Evolutionary conservation across 2,113 vertebrate genomes (phyloP).

Genomic region (Mesocricetus auratus): DNA sequence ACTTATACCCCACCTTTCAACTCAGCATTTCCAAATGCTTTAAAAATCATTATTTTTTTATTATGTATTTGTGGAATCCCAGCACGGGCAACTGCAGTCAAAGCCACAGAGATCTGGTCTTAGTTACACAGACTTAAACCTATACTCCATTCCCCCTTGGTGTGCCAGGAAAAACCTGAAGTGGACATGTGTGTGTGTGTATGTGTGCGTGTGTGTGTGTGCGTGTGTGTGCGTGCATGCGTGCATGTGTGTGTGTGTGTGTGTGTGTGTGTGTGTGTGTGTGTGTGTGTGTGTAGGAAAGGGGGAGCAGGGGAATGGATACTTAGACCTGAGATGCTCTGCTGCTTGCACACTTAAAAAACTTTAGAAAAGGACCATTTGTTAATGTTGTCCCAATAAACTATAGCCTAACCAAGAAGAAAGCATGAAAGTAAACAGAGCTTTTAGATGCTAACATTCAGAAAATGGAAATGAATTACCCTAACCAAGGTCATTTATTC

Average conservation of each 20-base stretch:
- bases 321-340: not conserved
- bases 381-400: not conserved
- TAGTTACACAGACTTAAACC: conserved; percentile 52
- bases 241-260: no score
- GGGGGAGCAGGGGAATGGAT: not conserved
- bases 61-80: conserved; percentile 84
- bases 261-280: not conserved
- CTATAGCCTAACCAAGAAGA: conserved; percentile 23
- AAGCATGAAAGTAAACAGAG: conserved; percentile 13
- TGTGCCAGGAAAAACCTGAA: conserved; percentile 62
- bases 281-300: no score
- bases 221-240: no score
- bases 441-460: conserved; percentile 39
- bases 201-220: not conserved
- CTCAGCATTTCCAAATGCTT: conserved; percentile 83
- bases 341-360: not conserved
- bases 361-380: not conserved
- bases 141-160: not conserved
- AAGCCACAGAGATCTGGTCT: conserved; percentile 77
- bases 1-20: conserved; percentile 83
- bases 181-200: not conserved
- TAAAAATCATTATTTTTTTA: conserved; percentile 85
- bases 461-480: conserved; percentile 68
- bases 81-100: conserved; percentile 73
- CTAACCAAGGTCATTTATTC: conserved; percentile 57